phyloP scores from a whole-genome alignment of 2,797 vertebrate species.

The Tamandua tetradactyla region DNA sequence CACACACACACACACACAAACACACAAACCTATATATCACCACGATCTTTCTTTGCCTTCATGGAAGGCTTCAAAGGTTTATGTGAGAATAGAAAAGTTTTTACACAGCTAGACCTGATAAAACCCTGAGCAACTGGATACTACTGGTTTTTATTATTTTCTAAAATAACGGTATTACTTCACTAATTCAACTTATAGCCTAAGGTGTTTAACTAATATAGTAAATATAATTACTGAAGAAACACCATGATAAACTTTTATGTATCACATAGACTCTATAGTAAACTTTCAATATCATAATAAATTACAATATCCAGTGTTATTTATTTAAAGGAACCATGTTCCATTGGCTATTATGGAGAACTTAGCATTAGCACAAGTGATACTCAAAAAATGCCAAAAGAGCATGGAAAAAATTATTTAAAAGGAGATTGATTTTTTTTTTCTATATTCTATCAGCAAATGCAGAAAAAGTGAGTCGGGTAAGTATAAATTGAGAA shows the following conservation, averaged over 20 bases:
- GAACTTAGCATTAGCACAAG: neutral
- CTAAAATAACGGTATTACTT: conserved; percentile 25
- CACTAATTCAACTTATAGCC: conserved; percentile 28
- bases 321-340: conserved; percentile 33
- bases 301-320: conserved; percentile 21
- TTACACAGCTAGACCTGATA: neutral
- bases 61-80: conserved; percentile 5
- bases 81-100: neutral
- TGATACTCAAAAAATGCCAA: neutral
- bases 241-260: conserved; percentile 14
- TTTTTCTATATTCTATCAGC: conserved; percentile 8
- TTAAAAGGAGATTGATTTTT: neutral
- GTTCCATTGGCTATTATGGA: conserved; percentile 7
- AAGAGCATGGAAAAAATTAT: neutral
- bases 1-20: too few species aligned
- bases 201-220: conserved; percentile 41
- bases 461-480: neutral
- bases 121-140: neutral
- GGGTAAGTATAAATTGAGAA: neutral
- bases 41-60: neutral
- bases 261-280: neutral
- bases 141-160: conserved; percentile 7
- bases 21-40: neutral
- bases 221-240: conserved; percentile 35
- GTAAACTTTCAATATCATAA: neutral